Evolutionary conservation across 2,888 invertebrate genomes (phyloP).

Genomic region (Malacosoma neustria): DNA sequence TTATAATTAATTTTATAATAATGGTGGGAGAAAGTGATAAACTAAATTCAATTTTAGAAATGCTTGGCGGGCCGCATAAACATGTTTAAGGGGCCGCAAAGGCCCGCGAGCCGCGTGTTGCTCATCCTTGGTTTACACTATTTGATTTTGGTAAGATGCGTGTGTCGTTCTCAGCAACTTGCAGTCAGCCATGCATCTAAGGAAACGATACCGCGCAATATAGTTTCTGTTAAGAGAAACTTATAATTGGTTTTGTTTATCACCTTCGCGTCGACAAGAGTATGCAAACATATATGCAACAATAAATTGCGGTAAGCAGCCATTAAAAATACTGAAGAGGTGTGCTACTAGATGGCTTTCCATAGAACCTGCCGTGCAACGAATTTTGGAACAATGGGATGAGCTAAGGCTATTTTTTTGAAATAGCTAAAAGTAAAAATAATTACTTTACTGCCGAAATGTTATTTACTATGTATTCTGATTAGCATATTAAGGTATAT

Average conservation of each 20-base stretch:
- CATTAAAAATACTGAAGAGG: constrained; percentile 21
- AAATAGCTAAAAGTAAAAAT: constrained; percentile 3
- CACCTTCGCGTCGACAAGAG: constrained; percentile 14
- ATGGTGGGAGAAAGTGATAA: too few species aligned
- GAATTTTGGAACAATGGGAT: constrained; percentile 10
- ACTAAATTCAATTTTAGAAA: too few species aligned
- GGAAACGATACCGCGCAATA: constrained; percentile 21
- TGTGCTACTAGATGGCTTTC: constrained; percentile 14
- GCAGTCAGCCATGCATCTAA: constrained; percentile 23
- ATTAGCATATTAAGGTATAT: constrained; percentile 4
- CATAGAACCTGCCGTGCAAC: constrained; percentile 5
- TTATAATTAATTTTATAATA: too few species aligned
- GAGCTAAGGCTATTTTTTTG: constrained; percentile 9
- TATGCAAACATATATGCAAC: constrained; percentile 18
- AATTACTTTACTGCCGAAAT: constrained; percentile 6
- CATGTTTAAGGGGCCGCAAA: too few species aligned
- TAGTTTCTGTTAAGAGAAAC: constrained; percentile 24
- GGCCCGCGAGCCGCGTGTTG: too few species aligned
- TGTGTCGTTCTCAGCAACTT: constrained; percentile 23
- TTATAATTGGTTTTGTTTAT: constrained; percentile 25
- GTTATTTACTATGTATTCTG: constrained; percentile 4
- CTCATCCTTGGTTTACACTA: constrained; percentile 14
- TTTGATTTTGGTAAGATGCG: constrained; percentile 18
- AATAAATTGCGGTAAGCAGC: constrained; percentile 22
- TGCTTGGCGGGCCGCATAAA: too few species aligned